Base-by-base conservation (phyloP, 2,797 vertebrate genomes). In the Silurus aristotelis region DNA sequence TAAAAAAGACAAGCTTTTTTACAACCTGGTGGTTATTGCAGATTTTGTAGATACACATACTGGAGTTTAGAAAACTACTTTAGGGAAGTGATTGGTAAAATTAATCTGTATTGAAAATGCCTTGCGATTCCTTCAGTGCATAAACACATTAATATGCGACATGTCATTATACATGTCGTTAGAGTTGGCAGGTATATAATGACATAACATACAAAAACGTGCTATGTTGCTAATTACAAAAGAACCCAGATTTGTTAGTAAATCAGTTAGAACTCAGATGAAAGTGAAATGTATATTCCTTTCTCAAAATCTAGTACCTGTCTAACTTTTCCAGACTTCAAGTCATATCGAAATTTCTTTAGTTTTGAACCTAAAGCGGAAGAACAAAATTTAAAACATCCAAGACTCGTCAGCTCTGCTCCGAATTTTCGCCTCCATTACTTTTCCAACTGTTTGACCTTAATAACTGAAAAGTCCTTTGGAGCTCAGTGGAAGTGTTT, bases 401-500 rank as follows among this genome's bases (percentile, higher is more conserved):
- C 22, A 76, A 38, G 10, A 63, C 17, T 64, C 9, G 20, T 10
- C 9, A 22, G 22, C 52, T 64, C 19, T 68, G 14, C 58, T 31
- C 56, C 80, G 5, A 27, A 70, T 22, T 72, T 48, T 6, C 43
- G 7, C 14, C 56, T 31, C 20, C 75, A 27, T 52, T 12, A 20
- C 27, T 76, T 43, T 58, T 31, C 60, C 10, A 31, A 60, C 52
- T 82, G 60, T 76, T 82, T 68, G 72, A 68, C 70, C 17, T 52
- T 20, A 58, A 27, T 75, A 60, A 61, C 20, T 61, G 61, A 63
- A 82, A 83, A 78, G 15, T n/a, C 60, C 31, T 15, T 75, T 46
- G 67, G 63, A 52, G 55, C 52, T 61, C 58, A 84, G 64, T 63
- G 84, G 71, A 70, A 77, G 56, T 48, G 56, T 73, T 67, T 31